Percentiles rank a stretch among this genome's conserved stretches.
These are phyloP conservation scores for Amaurobius ferox DNA, from an alignment of 2,888 invertebrate genomes.

Conservation along the genomic window DNA sequence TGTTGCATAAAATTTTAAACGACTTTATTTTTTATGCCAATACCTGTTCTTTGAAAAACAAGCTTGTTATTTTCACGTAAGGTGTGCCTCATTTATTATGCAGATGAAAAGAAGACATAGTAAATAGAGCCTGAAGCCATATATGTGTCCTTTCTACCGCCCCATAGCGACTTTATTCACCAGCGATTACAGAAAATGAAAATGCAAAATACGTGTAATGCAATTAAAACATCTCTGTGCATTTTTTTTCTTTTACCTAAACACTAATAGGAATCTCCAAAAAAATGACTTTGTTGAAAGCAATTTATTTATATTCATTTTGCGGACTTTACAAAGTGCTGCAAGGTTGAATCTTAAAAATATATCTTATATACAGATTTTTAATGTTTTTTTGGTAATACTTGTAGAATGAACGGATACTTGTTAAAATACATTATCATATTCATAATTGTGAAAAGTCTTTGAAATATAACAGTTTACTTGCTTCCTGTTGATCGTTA, in stretches of 20 bases:
- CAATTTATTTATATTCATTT: background rate
- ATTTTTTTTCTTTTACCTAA: conserved; percentile 28
- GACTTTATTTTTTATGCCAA: no score
- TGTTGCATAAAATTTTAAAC: no score
- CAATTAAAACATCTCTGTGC: conserved; percentile 38
- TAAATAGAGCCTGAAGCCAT: conserved; percentile 33
- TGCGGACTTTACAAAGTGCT: no score
- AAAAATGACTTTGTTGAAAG: background rate
- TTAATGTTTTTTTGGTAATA: no score
- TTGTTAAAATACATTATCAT: no score
- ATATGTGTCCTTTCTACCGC: conserved; percentile 17
- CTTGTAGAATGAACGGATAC: no score
- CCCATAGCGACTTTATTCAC: conserved; percentile 19
- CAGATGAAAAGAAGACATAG: conserved; percentile 50
- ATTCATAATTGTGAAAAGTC: no score
- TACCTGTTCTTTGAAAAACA: no score
- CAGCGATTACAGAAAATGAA: conserved; percentile 22
- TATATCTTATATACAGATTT: no score
- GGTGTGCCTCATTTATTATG: conserved; percentile 38
- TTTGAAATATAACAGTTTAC: no score
- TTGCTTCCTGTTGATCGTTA: no score
- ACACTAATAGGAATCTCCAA: conserved; percentile 24
- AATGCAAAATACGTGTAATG: conserved; percentile 55
- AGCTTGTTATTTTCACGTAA: background rate
- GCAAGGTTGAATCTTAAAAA: no score